A percentile compares a stretch with the other conserved stretches of the same genome.
Conservation (phyloP, 2,113 vertebrate genomes). For the Origma solitaria region DNA sequence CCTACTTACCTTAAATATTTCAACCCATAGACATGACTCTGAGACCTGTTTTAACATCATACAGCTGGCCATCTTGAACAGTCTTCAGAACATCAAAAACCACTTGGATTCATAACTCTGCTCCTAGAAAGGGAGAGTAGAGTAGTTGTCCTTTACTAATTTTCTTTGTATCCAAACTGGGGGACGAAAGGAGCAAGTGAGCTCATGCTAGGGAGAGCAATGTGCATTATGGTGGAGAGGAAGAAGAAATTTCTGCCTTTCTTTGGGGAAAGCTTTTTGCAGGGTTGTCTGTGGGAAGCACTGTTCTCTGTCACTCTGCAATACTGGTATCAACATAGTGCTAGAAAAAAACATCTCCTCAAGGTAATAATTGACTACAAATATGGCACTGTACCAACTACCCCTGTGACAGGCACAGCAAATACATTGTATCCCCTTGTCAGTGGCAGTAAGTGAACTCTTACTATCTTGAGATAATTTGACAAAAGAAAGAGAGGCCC, state of each 20-base stretch:
- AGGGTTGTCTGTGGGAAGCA: not conserved
- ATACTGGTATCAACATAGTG: not conserved
- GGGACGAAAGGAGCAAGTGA: rapidly evolving
- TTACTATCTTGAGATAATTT: not conserved
- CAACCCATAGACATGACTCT: not conserved
- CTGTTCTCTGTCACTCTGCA: not conserved
- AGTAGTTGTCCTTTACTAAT: not conserved
- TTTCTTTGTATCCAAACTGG: not conserved
- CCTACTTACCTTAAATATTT: not conserved
- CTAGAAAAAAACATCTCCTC: not conserved
- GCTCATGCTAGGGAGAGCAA: not conserved
- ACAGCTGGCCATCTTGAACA: not conserved
- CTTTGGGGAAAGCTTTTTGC: not conserved
- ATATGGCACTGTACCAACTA: not conserved
- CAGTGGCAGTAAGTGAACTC: not conserved
- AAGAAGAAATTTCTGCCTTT: not conserved
- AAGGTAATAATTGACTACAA: not conserved
- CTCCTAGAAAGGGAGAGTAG: not conserved
- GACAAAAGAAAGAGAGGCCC: not conserved
- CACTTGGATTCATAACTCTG: not conserved
- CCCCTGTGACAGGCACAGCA: not conserved
- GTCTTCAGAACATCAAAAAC: not conserved
- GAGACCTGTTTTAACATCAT: not conserved
- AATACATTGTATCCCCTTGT: not conserved
- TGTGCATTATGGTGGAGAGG: not conserved